Evolutionary conservation across 1,140 invertebrate species (phyloP).

Genomic region (Drosophila obscura): DNA sequence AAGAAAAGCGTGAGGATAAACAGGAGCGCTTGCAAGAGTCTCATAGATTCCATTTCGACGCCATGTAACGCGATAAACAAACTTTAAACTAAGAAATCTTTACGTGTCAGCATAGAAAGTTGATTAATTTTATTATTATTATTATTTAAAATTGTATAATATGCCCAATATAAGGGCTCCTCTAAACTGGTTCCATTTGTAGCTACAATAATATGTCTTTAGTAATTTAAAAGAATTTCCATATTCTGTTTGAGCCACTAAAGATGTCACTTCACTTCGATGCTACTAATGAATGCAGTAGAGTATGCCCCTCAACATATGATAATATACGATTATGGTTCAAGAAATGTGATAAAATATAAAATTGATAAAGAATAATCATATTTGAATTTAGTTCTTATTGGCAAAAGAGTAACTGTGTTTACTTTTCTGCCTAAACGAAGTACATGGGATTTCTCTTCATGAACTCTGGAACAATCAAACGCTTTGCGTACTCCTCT

Average conservation of each 20-base stretch:
- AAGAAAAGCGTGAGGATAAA: slow-evolving; percentile 95
- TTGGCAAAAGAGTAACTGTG: background rate
- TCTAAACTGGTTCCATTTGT: background rate
- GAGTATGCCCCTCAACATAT: background rate
- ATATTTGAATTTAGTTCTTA: background rate
- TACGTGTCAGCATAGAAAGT: slow-evolving; percentile 28
- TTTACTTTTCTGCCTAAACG: slow-evolving; percentile 49
- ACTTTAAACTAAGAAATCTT: slow-evolving; percentile 23
- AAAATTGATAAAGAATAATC: slow-evolving; percentile 28
- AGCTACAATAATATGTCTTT: background rate
- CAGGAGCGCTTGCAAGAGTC: slow-evolving; percentile 94
- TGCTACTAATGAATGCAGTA: background rate
- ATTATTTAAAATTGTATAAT: slow-evolving; percentile 30
- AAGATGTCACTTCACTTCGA: background rate
- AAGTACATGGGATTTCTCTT: slow-evolving; percentile 80
- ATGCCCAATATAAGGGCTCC: background rate
- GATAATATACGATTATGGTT: slow-evolving; percentile 50
- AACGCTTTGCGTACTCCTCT: slow-evolving; percentile 64
- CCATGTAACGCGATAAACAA: slow-evolving; percentile 85
- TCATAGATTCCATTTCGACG: slow-evolving; percentile 93
- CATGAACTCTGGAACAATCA: slow-evolving; percentile 59
- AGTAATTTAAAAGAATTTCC: background rate
- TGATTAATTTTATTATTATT: slow-evolving; percentile 42
- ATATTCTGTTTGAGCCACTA: background rate
- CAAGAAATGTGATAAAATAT: slow-evolving; percentile 67